Evolutionary conservation across 2,888 invertebrate species (phyloP).

Genomic region (Sarcophaga variegata): DNA sequence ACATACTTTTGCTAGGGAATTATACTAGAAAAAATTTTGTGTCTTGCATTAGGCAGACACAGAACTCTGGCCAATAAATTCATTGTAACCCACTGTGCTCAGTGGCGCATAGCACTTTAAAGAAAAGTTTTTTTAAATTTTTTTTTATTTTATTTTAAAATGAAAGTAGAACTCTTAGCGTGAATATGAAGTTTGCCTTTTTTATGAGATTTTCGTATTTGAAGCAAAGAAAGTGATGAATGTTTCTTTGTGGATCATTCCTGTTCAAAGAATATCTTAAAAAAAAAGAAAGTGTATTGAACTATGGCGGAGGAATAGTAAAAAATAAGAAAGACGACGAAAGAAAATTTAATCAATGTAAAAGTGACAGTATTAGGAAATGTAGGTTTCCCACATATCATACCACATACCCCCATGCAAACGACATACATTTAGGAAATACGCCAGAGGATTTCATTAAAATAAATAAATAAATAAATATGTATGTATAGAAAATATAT

Average conservation of each 20-base stretch:
- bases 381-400: slow-evolving; percentile 23
- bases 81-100: not conserved
- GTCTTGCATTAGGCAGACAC: no score
- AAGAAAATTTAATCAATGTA: slow-evolving; percentile 57
- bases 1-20: no score
- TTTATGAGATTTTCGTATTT: slow-evolving; percentile 44
- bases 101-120: not conserved
- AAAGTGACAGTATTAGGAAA: slow-evolving; percentile 58
- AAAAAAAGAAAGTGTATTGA: slow-evolving; percentile 54
- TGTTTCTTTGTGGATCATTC: slow-evolving; percentile 42
- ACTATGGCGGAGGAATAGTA: slow-evolving; percentile 9
- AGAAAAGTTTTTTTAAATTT: slow-evolving; percentile 1
- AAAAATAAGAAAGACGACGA: not conserved
- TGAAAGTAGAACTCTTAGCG: slow-evolving; percentile 45
- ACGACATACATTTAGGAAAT: slow-evolving; percentile 16
- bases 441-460: slow-evolving; percentile 20
- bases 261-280: slow-evolving; percentile 10
- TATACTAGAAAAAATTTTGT: no score
- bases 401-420: no score
- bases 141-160: slow-evolving; percentile 1
- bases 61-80: no score
- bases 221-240: slow-evolving; percentile 61
- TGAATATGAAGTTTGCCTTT: slow-evolving; percentile 51
- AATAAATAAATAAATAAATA: slow-evolving; percentile 11
- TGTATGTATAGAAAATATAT: not conserved